phyloP scores from a whole-genome alignment of 2,888 invertebrate genomes.

The Drosophila putrida region DNA sequence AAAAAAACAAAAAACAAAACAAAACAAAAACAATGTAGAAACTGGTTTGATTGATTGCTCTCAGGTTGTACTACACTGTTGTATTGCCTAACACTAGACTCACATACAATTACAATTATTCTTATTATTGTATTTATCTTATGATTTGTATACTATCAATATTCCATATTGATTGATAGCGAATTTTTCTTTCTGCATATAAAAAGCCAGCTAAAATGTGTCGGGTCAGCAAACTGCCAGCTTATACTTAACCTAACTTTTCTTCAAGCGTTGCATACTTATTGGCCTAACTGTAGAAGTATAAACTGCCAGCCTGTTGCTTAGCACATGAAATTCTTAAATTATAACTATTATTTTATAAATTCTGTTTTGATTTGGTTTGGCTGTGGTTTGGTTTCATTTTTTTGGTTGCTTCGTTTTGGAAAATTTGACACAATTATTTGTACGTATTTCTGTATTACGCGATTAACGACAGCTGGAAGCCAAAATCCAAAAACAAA shows the following conservation, averaged over 20 bases:
- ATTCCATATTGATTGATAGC: conserved; percentile 55
- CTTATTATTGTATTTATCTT: conserved; percentile 13
- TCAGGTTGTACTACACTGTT: conserved; percentile 73
- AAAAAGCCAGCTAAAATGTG: conserved; percentile 37
- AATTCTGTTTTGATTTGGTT: conserved; percentile 24
- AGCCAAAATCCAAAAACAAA: conserved; percentile 37
- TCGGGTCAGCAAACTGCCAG: conserved; percentile 21
- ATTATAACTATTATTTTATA: conserved; percentile 7
- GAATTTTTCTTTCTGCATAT: conserved; percentile 38
- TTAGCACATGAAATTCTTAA: conserved; percentile 8
- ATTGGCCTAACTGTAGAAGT: conserved; percentile 12
- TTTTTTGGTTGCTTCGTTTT: conserved; percentile 61
- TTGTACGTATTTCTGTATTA: conserved; percentile 39
- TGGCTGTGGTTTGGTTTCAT: conserved; percentile 68
- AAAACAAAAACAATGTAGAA: conserved; percentile 55
- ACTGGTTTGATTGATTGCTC: conserved; percentile 73
- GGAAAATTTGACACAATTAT: conserved; percentile 57
- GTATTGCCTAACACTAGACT: conserved; percentile 76
- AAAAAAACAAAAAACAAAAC: conserved; percentile 31
- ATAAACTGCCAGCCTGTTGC: conserved; percentile 29
- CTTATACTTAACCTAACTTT: conserved; percentile 23
- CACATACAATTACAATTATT: conserved; percentile 29
- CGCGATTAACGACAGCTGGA: conserved; percentile 49
- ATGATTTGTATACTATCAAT: conserved; percentile 38
- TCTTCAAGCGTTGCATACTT: conserved; percentile 43